Evolutionary conservation across 2,113 vertebrate genomes (phyloP).

Genomic region (Grus americana): DNA sequence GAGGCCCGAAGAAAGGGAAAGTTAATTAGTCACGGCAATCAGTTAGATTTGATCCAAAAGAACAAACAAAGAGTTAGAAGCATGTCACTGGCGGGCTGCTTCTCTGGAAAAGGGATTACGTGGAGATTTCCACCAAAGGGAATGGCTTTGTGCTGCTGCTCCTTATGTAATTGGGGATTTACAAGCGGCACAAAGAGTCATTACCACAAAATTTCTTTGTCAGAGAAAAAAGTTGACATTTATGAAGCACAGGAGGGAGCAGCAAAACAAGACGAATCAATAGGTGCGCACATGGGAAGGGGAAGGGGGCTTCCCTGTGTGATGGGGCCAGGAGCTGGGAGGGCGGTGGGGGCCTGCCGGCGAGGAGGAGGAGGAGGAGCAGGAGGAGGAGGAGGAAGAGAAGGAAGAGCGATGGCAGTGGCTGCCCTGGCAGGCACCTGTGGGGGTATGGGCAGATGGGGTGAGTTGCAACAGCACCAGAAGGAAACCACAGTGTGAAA

Average conservation of each 20-base stretch:
- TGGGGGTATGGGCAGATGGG: neutral
- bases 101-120: conserved; percentile 76
- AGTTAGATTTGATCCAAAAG: conserved; percentile 78
- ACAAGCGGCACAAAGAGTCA: conserved; percentile 73
- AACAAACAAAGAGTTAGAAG: conserved; percentile 76
- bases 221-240: conserved; percentile 65
- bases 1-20: conserved; percentile 73
- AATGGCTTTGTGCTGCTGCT: conserved; percentile 72
- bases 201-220: conserved; percentile 73
- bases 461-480: neutral
- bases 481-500: neutral
- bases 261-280: conserved; percentile 29
- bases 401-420: neutral
- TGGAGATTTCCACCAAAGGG: conserved; percentile 74
- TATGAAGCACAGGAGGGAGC: conserved; percentile 58
- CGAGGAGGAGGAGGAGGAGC: neutral
- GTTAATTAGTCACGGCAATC: conserved; percentile 79
- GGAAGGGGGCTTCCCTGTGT: neutral
- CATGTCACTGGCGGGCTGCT: conserved; percentile 71
- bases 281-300: neutral
- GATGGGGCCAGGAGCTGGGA: neutral
- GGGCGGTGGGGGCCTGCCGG: rapidly evolving
- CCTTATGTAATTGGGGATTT: conserved; percentile 78
- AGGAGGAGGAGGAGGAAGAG: neutral
- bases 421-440: neutral